Conservation (phyloP, 2,888 invertebrate genomes). For the Empis livida region DNA sequence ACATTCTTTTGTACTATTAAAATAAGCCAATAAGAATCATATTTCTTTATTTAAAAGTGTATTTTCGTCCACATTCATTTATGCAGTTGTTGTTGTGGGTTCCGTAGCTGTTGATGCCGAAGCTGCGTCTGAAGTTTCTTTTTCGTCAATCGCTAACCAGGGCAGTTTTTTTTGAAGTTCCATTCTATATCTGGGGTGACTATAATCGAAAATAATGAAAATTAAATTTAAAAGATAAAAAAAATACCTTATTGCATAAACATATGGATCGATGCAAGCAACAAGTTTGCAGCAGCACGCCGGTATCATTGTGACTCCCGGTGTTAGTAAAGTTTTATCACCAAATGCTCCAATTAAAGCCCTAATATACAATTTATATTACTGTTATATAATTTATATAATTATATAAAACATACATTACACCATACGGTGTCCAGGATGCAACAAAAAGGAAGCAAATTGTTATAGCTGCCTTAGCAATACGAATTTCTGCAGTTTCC, state of each 20-base stretch:
- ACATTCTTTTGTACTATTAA: no score
- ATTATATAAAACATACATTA: slow-evolving; percentile 33
- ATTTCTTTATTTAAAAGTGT: no score
- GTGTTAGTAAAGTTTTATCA: slow-evolving; percentile 55
- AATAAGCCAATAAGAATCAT: no score
- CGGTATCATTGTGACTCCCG: slow-evolving; percentile 69
- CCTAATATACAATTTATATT: slow-evolving; percentile 5
- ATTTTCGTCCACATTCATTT: slow-evolving; percentile 1
- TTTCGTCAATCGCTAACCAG: slow-evolving; percentile 54
- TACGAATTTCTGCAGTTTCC: slow-evolving; percentile 67
- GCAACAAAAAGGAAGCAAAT: slow-evolving; percentile 73
- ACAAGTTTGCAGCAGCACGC: slow-evolving; percentile 78
- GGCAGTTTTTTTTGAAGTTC: slow-evolving; percentile 71
- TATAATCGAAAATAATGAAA: slow-evolving; percentile 24
- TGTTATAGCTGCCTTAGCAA: slow-evolving; percentile 79
- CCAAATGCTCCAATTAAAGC: slow-evolving; percentile 75
- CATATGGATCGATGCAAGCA: slow-evolving; percentile 84
- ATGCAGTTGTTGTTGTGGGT: slow-evolving; percentile 20
- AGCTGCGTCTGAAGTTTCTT: slow-evolving; percentile 45
- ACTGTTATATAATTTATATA: background rate
- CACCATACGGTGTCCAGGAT: slow-evolving; percentile 85
- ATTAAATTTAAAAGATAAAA: no score
- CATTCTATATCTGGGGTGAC: slow-evolving; percentile 75
- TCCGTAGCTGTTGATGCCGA: slow-evolving; percentile 23
- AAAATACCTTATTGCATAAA: slow-evolving; percentile 53